These are phyloP conservation scores for Cariama cristata DNA, from an alignment of 2,113 vertebrate genomes.

Conservation along the genomic window DNA sequence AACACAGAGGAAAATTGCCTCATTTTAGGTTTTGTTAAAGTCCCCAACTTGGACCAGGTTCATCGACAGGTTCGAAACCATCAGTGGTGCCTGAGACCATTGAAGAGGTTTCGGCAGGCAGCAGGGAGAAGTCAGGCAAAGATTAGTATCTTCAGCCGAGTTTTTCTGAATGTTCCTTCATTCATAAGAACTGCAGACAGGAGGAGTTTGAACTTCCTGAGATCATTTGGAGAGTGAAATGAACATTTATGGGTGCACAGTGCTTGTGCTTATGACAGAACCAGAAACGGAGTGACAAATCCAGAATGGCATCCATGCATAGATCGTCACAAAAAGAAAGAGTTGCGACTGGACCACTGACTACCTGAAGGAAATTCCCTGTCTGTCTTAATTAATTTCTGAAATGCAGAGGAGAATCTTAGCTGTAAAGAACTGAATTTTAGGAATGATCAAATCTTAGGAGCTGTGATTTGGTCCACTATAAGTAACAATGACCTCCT, in stretches of 20 bases:
- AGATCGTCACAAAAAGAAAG: background rate
- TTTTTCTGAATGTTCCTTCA: background rate
- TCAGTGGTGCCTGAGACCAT: background rate
- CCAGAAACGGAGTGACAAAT: background rate
- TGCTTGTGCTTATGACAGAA: background rate
- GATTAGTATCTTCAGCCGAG: background rate
- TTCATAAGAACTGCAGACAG: background rate
- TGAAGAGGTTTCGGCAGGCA: background rate
- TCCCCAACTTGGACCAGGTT: background rate
- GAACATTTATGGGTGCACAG: background rate
- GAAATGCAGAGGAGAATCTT: background rate
- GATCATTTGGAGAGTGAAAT: background rate
- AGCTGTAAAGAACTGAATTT: background rate
- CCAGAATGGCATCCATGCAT: accelerated
- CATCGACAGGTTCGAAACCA: background rate
- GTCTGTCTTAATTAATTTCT: background rate
- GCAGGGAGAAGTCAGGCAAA: background rate
- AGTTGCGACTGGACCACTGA: background rate
- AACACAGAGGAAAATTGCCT: background rate
- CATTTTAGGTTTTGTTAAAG: background rate
- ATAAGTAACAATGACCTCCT: background rate
- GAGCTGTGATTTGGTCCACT: background rate
- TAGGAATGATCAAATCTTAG: background rate
- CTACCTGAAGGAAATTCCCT: background rate
- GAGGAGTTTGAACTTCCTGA: background rate